A percentile compares a stretch with the other conserved stretches of the same genome.
These are phyloP conservation scores for Chromis chromis DNA, from an alignment of 2,797 vertebrate genomes.

Conservation along the genomic window DNA sequence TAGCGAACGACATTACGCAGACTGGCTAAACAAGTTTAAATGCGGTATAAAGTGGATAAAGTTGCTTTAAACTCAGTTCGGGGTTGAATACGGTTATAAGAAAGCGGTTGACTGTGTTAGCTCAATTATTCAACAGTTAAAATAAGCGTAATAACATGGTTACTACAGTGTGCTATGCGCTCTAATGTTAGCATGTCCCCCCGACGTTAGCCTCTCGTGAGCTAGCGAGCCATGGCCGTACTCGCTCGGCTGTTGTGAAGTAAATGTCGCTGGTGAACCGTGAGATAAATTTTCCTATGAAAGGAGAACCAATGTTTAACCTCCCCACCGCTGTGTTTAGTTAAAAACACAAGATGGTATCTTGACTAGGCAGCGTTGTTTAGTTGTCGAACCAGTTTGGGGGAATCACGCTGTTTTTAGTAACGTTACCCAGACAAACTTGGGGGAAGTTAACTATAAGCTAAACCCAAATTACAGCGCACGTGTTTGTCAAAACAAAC, in stretches of 20 bases:
- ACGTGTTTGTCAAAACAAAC: slow-evolving; percentile 25
- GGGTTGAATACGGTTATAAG: rapidly evolving
- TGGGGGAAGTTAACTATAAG: slow-evolving; percentile 22
- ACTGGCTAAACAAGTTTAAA: slow-evolving; percentile 69
- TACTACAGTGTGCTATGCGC: slow-evolving; percentile 33
- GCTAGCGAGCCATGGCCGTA: slow-evolving; percentile 49
- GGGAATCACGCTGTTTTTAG: slow-evolving; percentile 25
- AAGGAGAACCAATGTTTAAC: not conserved
- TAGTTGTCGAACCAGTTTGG: slow-evolving; percentile 57
- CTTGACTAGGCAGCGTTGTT: not conserved
- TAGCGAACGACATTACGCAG: slow-evolving; percentile 73
- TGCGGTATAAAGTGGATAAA: slow-evolving; percentile 69
- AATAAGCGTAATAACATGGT: slow-evolving; percentile 24
- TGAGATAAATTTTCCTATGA: not conserved
- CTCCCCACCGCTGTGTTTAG: not conserved
- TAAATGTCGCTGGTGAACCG: slow-evolving; percentile 6
- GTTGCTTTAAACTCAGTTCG: slow-evolving; percentile 64
- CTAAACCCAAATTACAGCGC: slow-evolving; percentile 20
- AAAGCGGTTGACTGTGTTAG: rapidly evolving
- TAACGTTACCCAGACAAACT: slow-evolving; percentile 37
- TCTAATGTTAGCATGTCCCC: slow-evolving; percentile 63
- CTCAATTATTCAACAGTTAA: not conserved
- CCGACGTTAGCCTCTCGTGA: slow-evolving; percentile 57
- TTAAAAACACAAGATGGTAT: not conserved
- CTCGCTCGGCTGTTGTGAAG: slow-evolving; percentile 20